Evolutionary conservation across 2,888 invertebrate genomes (phyloP), one percentile per base, ranked within the genome.

Genomic region (Aphidoletes aphidimyza): DNA sequence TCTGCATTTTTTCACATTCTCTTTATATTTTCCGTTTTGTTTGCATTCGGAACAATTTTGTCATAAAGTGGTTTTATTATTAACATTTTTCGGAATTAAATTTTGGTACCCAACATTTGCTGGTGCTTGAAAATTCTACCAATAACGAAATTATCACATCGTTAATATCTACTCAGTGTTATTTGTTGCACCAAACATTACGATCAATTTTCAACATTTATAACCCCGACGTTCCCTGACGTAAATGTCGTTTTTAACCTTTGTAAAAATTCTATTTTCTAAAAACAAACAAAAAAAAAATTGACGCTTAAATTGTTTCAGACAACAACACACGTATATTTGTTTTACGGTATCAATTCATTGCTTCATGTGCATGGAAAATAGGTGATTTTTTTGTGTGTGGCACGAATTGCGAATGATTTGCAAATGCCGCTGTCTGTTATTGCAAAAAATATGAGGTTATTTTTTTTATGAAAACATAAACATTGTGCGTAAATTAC

Each of bases 191-290:
- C 30, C 30, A 69, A 30, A 14, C 30, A 69, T 69, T 69, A 69
- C 69, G 30, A 69, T 69, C 69, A 69, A 69, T 69, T 69, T 34
- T 69, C 30, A 69, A 69, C n/a, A n/a, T 69, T 69, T 69, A 34
- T n/a, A 26, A 69, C 69, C 6, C 14, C 69, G 34, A 30, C n/a
- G 54, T 54, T 54, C 9, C 47, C 54, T 54, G 0, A 14, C 14
- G 8, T 14, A 14, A 54, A 54, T n/a, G n/a, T 54, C 54, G 9
- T 54, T 54, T n/a, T n/a, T 54, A 54, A 54, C 54, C 54, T 54
- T 22, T 54, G 22, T 6, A 54, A n/a, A 22, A 22, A 3, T 54
- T 54, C 22, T 54, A 54, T 54, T 22, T 54, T n/a, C 54, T n/a
- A 54, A 22, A 2, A 5, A 22, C 0, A 22, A 11, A 22, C 22